phyloP scores from a whole-genome alignment of 2,797 vertebrate genomes.

The Galaxias olidus region DNA sequence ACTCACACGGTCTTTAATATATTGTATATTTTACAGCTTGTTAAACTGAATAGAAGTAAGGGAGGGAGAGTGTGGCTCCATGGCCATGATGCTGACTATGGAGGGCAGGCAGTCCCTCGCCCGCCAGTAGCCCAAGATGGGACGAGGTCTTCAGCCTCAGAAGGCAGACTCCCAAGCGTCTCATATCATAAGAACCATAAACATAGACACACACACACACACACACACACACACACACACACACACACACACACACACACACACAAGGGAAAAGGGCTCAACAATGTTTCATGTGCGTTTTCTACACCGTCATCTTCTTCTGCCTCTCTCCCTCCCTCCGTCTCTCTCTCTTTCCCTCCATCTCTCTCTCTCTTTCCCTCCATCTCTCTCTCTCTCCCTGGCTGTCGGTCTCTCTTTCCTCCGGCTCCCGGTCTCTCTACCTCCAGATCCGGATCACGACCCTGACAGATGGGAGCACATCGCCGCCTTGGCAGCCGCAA shows the following conservation, averaged over 20 bases:
- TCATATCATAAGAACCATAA: too few relatives aligned
- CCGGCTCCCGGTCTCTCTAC: conserved; percentile 1
- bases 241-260: conserved; percentile 13
- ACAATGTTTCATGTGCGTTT: not conserved
- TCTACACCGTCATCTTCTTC: not conserved
- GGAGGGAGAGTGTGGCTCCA: too few relatives aligned
- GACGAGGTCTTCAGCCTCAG: too few relatives aligned
- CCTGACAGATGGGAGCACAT: conserved; percentile 38
- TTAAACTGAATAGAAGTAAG: too few relatives aligned
- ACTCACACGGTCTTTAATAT: too few relatives aligned
- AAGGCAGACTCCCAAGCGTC: too few relatives aligned
- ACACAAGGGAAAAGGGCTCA: conserved; percentile 4
- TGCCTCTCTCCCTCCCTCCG: not conserved
- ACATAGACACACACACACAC: conserved; percentile 11
- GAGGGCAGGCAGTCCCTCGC: too few relatives aligned
- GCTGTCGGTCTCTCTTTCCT: not conserved
- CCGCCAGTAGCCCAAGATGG: too few relatives aligned
- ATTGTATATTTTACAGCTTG: too few relatives aligned
- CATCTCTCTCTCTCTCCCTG: not conserved
- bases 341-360: not conserved
- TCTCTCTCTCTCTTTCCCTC: conserved; percentile 1
- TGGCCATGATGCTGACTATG: too few relatives aligned
- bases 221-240: conserved; percentile 3
- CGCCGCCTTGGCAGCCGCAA: conserved; percentile 36
- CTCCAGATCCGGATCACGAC: conserved; percentile 20